These are phyloP conservation scores for Nyctalus aviator DNA, from an alignment of 2,797 vertebrate genomes.

Conservation along the genomic window DNA sequence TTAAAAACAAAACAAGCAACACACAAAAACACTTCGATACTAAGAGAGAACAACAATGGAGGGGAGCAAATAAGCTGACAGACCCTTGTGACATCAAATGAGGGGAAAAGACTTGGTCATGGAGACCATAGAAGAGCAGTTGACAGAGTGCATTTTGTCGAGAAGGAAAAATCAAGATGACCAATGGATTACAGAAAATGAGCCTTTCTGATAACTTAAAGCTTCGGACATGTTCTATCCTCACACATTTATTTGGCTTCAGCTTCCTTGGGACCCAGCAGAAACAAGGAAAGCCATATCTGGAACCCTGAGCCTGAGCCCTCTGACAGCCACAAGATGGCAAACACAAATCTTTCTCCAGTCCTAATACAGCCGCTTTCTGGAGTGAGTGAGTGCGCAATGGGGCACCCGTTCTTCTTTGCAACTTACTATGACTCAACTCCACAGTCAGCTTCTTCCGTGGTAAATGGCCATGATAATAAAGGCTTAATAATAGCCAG, in stretches of 20 bases:
- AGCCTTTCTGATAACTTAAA: not conserved
- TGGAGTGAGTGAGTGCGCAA: accelerated
- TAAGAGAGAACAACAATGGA: not conserved
- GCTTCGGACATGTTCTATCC: not conserved
- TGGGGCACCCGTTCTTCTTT: accelerated
- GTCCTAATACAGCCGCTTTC: too few relatives aligned
- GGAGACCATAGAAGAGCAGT: too few relatives aligned
- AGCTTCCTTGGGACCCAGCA: not conserved
- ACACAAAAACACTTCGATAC: not conserved
- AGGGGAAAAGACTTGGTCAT: accelerated
- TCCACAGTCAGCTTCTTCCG: not conserved
- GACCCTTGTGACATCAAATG: not conserved
- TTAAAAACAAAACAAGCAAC: not conserved
- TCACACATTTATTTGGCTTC: not conserved
- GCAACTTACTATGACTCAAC: not conserved
- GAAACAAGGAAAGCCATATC: not conserved
- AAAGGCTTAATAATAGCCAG: not conserved
- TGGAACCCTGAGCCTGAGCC: not conserved
- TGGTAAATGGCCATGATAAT: not conserved
- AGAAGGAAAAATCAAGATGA: not conserved
- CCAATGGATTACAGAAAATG: not conserved
- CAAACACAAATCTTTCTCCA: accelerated
- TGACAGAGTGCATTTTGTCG: not conserved
- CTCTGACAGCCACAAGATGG: not conserved
- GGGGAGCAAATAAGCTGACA: not conserved